phyloP scores from a whole-genome alignment of 2,888 invertebrate species.

The Desoria tigrina region DNA sequence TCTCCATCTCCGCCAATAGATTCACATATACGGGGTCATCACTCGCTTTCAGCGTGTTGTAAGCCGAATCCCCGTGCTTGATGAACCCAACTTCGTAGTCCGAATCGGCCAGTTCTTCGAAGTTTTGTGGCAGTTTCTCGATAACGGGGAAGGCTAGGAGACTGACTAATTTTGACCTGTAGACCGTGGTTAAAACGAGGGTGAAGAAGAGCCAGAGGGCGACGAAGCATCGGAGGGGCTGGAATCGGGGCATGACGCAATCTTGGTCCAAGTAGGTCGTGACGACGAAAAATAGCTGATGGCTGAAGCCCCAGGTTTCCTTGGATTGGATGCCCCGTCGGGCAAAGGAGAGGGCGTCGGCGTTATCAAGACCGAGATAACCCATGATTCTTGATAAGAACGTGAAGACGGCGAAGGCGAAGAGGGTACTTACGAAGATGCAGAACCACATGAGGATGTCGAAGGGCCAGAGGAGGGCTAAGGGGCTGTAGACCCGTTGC shows the following conservation, averaged over 20 bases:
- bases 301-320: background rate
- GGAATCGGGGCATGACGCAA: background rate
- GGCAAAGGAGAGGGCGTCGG: background rate
- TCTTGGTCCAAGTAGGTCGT: constrained; percentile 11
- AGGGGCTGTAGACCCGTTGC: constrained; percentile 12
- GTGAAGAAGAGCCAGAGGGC: constrained; percentile 33
- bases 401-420: constrained; percentile 24
- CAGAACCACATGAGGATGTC: constrained; percentile 5
- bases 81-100: constrained; percentile 30
- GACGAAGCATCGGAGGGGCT: constrained; percentile 23
- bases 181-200: constrained; percentile 33
- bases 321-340: background rate
- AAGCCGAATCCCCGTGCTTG: constrained; percentile 37
- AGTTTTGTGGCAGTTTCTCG: constrained; percentile 25
- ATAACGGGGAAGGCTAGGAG: constrained; percentile 36
- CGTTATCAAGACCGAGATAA: background rate
- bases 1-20: constrained; percentile 27
- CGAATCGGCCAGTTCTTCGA: constrained; percentile 17
- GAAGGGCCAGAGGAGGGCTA: constrained; percentile 30
- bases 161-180: constrained; percentile 34
- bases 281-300: background rate
- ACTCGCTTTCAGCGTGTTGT: constrained; percentile 22
- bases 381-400: constrained; percentile 3
- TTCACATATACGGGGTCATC: constrained; percentile 30
- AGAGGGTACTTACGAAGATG: constrained; percentile 17